Evolutionary conservation across 2,113 vertebrate species (phyloP).

Genomic region (Canis aureus): DNA sequence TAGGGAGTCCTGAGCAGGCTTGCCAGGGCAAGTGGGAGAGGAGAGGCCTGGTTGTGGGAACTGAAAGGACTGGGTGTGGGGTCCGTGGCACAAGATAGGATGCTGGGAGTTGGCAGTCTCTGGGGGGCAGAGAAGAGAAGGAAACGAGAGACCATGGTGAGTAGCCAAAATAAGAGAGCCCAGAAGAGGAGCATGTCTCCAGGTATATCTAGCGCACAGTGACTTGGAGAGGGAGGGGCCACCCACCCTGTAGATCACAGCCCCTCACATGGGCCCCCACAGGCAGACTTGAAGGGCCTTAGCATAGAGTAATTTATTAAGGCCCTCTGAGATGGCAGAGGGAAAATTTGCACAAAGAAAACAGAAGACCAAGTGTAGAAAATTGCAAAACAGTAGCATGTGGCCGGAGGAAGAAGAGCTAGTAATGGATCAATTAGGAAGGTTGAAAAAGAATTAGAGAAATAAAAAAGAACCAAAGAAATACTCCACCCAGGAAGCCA

Average conservation of each 20-base stretch:
- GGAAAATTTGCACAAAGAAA: background rate
- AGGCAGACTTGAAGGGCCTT: background rate
- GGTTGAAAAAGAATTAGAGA: background rate
- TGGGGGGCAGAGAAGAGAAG: background rate
- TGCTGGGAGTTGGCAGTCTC: background rate
- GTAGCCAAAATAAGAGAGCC: background rate
- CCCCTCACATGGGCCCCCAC: background rate
- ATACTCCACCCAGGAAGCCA: background rate
- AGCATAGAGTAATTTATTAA: background rate
- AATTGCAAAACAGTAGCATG: background rate
- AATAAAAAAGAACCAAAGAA: background rate
- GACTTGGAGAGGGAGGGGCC: background rate
- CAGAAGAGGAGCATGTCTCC: accelerated
- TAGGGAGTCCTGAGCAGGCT: background rate
- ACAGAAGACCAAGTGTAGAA: background rate
- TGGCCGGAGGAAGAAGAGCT: background rate
- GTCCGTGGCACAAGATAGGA: background rate
- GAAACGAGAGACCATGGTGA: background rate
- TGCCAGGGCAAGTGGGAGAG: background rate
- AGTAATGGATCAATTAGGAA: background rate
- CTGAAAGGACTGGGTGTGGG: background rate
- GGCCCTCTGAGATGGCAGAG: background rate
- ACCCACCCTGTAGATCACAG: accelerated
- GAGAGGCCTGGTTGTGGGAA: background rate
- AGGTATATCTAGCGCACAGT: accelerated